Percentiles rank a stretch among this genome's conserved stretches.
Conservation (phyloP, 2,113 vertebrate species). For the Fukomys damarensis region DNA sequence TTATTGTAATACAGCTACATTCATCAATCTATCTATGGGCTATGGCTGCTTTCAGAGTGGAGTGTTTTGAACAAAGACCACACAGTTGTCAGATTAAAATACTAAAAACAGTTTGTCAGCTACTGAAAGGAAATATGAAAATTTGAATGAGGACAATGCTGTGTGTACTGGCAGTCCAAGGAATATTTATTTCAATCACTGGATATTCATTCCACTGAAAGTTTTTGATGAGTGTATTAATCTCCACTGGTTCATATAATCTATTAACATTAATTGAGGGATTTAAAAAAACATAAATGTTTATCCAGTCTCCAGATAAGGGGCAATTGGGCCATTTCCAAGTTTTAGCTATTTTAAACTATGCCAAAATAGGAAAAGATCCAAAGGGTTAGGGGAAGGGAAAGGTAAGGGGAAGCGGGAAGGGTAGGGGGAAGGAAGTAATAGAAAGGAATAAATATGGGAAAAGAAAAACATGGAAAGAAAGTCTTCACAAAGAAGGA, state of each 20-base stretch:
- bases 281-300: neutral
- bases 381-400: too few relatives aligned
- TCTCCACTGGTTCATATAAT: neutral
- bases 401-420: too few relatives aligned
- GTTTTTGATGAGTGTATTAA: neutral
- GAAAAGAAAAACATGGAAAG: too few relatives aligned
- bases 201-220: neutral
- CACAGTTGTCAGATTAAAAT: neutral
- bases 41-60: neutral
- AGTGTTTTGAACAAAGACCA: neutral
- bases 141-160: neutral
- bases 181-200: neutral
- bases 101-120: neutral
- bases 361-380: too few relatives aligned
- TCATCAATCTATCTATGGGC: neutral
- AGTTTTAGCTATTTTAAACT: too few relatives aligned
- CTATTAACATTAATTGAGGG: neutral
- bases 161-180: neutral
- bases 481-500: too few relatives aligned
- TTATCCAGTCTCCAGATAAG: too few relatives aligned
- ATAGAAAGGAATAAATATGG: too few relatives aligned
- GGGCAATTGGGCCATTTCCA: too few relatives aligned
- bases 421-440: too few relatives aligned
- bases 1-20: neutral
- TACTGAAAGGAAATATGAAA: neutral